Evolutionary conservation across 1,140 invertebrate genomes (phyloP), one percentile per base, ranked within the genome.

Genomic region (Drosophila persimilis): DNA sequence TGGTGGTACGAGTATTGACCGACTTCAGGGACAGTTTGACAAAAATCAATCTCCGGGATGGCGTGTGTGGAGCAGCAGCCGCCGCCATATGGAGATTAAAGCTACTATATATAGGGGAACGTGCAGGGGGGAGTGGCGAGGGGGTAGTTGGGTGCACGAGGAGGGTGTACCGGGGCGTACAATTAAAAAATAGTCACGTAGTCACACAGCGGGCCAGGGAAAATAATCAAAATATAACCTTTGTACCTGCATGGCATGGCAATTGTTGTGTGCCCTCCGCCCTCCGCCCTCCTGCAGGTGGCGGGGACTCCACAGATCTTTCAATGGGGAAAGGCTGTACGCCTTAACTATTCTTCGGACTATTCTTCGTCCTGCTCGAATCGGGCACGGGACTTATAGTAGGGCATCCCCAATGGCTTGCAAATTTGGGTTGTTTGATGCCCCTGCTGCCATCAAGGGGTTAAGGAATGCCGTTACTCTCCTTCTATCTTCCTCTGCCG

Each of bases 181-280:
- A 86, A 86, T 81, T 81, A 72, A 62, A 75, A 86, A 83, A 88
- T 63, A 65, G 81, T 86, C 81, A 86, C 83, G 81, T 86, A 81
- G 31, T 63, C 62, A 58, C 35, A 46, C 31, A 57, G 44, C 55
- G 44, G 39, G 76, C 59, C 26, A 31, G 31, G 61, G 61, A 69
- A 69, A 69, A 55, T 11, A 69, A 31, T 20, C 22, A 46, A 55
- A 69, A 69, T 57, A 55, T 11, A 69, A 22, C 20, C 15, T 55
- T 64, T 67, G 41, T 13, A 13, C 24, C 3, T 39, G 2, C 2
- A 35, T 9, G 8, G 11, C 1, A 2, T 57, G 63, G 45, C 20
- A 20, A 20, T 20, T 20, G 20, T 20, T 20, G 20, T 20, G 20
- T 20, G 20, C 1, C 1, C 20, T 20, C 20, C 17, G 17, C 0